Evolutionary conservation across 92 coral and sea anemone species (phyloP), one percentile per base, ranked within the genome.

Genomic region (Isaurus tuberculatus): DNA sequence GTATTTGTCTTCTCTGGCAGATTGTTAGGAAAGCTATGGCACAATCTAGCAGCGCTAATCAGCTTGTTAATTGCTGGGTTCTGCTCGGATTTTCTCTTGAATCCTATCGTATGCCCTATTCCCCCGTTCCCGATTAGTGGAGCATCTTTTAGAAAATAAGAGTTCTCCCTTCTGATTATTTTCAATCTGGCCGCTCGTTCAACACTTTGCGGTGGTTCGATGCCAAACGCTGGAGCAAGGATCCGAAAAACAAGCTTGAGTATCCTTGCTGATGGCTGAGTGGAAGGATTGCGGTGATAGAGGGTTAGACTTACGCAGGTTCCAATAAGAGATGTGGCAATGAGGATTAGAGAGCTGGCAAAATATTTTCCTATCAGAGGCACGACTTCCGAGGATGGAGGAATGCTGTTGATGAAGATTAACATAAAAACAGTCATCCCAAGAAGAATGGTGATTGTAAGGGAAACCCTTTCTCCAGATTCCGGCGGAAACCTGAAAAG

Each of bases 351-450:
- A 9, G 92, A 86, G 32, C 91, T 80, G 27, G 92, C 91, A 73
- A 89, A 92, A 74, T 92, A 92, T 29, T 83, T 85, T 3, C 93
- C 96, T 11, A 92, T 92, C 77, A 92, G 85, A 8, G 96, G 96
- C n/a, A 90, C 91, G 10, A 92, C 96, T 72, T 90, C 93, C 10
- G 91, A 87, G 0, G 91, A 79, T 3, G 96, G 93, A 29, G 96
- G 96, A 73, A 92, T 92, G 42, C 90, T 88, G 22, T 90, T 91
- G 75, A 87, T 90, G 73, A 92, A 92, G 65, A 92, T 86, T 53
- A 92, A 23, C 93, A 92, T 80, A 72, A 92, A 92, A 15, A 92
- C 96, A 1, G 96, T 92, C 87, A 92, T 86, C 16, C 96, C 96
- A 8, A 92, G 89, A 5, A 92, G 82, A 74, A 92, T 87, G 70